Conservation (phyloP, 2,888 invertebrate species). For the Drosophila hamatofila region DNA sequence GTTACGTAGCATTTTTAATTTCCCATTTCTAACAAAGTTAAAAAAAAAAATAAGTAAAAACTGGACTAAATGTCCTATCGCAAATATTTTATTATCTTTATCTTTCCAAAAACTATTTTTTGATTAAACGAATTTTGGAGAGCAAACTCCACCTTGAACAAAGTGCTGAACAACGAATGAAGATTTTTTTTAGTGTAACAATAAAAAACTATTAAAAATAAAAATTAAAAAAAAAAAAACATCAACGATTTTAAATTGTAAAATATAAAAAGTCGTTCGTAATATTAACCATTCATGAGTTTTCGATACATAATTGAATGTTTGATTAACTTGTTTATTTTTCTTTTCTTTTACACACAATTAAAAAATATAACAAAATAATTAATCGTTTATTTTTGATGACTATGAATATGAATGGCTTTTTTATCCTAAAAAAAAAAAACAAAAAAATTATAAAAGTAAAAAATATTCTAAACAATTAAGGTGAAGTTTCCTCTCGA, state of each 20-base stretch:
- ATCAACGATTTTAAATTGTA: constrained; percentile 58
- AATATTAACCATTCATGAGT: constrained; percentile 80
- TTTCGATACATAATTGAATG: constrained; percentile 72
- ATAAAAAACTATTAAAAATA: constrained; percentile 41
- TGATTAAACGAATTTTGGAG: constrained; percentile 74
- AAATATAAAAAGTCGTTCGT: constrained; percentile 75
- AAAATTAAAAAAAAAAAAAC: constrained; percentile 45
- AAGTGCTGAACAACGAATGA: constrained; percentile 77
- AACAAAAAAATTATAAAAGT: constrained; percentile 30
- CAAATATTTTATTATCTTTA: constrained; percentile 69
- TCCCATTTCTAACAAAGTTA: constrained; percentile 20
- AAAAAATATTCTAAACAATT: constrained; percentile 61
- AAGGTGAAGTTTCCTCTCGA: constrained; percentile 85
- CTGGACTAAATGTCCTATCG: constrained; percentile 58
- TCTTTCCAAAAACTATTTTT: constrained; percentile 34
- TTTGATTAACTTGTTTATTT: constrained; percentile 73
- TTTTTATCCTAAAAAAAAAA: constrained; percentile 53
- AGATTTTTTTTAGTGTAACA: constrained; percentile 59
- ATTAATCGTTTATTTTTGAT: constrained; percentile 74
- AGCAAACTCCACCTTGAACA: constrained; percentile 85
- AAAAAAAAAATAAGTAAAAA: constrained; percentile 11
- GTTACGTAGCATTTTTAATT: constrained; percentile 11
- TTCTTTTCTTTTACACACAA: constrained; percentile 50
- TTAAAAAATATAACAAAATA: constrained; percentile 61
- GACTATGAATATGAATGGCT: constrained; percentile 74